Conservation (phyloP, 2,888 invertebrate genomes). For the Willowsia nigromaculata region DNA sequence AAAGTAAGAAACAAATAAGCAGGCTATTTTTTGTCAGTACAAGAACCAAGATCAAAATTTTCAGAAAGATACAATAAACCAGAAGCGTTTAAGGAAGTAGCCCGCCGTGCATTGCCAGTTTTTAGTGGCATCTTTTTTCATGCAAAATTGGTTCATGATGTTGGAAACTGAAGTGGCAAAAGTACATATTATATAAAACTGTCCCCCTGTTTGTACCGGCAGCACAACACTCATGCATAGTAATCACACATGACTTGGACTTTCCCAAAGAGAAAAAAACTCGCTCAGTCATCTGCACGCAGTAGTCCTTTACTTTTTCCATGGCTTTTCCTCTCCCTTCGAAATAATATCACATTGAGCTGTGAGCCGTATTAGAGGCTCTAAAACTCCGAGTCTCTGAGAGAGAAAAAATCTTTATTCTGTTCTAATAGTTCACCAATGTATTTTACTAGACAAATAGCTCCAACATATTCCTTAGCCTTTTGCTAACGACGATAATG, state of each 20-base stretch:
- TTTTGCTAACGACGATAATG: not conserved
- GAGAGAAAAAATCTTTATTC: not conserved
- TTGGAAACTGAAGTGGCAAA: not conserved
- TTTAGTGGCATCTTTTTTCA: not conserved
- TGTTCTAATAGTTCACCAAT: slow-evolving; percentile 7
- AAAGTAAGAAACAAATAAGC: too few relatives aligned
- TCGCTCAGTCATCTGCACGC: slow-evolving; percentile 42
- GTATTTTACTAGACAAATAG: slow-evolving; percentile 18
- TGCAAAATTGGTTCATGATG: not conserved
- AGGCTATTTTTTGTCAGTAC: too few relatives aligned
- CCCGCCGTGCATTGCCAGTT: not conserved
- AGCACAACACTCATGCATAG: slow-evolving; percentile 51
- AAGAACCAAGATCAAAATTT: too few relatives aligned
- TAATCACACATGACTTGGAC: slow-evolving; percentile 50
- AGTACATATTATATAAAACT: slow-evolving; percentile 40
- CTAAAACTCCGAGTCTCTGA: not conserved
- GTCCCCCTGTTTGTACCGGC: not conserved
- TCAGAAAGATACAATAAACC: too few relatives aligned
- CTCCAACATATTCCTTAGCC: not conserved
- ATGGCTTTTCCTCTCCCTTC: not conserved
- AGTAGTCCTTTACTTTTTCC: slow-evolving; percentile 3
- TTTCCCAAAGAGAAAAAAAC: slow-evolving; percentile 7
- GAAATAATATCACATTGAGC: not conserved
- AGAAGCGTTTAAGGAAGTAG: not conserved
- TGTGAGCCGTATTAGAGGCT: not conserved